Evolutionary conservation across 2,113 vertebrate genomes (phyloP), one percentile per base, ranked within the genome.

Genomic region (Chloropsis cyanopogon): DNA sequence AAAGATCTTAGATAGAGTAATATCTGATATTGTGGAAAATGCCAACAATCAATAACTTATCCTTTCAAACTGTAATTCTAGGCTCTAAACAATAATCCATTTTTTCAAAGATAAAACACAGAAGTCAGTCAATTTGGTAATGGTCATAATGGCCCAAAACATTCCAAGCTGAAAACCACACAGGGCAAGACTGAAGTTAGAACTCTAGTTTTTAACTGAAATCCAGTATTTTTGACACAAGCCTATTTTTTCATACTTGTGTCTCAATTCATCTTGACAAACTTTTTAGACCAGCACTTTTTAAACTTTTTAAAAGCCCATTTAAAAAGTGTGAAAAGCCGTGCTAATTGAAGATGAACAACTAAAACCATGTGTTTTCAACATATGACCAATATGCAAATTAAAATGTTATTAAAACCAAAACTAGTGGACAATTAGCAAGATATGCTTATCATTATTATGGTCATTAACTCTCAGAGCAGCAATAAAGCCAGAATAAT

Each of bases 41-140:
- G 72, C 60, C 89, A 93, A 75, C 64, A 92, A 87, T 86, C 83
- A 73, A 77, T 86, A 84, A 89, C 84, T 91, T 76, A 60, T 78
- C 65, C 61, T 75, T 84, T 78, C 60, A 75, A 82, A 54, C 22
- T 53, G 15, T 37, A 84, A 84, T 68, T 60, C 20, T 9, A 42
- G 23, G 11, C 15, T 75, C 61, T 89, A 64, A 95, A 71, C 52
- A 92, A 63, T 66, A 92, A 49, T 60, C 65, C 14, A 26, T 60
- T 81, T 75, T 9, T 5, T 44, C 83, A 42, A 69, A 82, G 63
- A 39, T 17, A 79, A 85, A 82, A 78, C 3, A 3, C 42, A 78
- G 35, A 89, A 87, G 42, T 70, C 69, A 68, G 66, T 65, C 64
- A 70, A 8, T 76, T 53, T 79, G 78, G 12, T 35, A 73, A 73